Evolutionary conservation across 2,797 vertebrate genomes (phyloP).

Genomic region (Melanotaenia trifasciata): DNA sequence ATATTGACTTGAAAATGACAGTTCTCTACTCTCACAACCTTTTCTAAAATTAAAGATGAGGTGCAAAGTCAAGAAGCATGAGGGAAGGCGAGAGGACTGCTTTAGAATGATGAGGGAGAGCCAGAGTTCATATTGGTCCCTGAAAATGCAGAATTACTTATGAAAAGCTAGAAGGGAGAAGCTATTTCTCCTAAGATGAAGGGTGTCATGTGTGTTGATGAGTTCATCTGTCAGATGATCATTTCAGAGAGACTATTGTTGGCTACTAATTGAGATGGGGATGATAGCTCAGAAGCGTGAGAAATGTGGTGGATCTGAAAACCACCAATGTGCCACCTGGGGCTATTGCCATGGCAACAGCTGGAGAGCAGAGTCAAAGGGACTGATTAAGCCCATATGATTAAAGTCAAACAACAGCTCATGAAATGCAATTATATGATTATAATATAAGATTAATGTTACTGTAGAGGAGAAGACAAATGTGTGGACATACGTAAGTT

Average conservation of each 20-base stretch:
- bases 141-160: constrained; percentile 40
- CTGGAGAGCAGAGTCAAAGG: constrained; percentile 29
- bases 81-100: constrained; percentile 5
- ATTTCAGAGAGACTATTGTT: constrained; percentile 57
- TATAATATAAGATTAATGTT: constrained; percentile 1
- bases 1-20: neutral
- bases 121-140: constrained; percentile 12
- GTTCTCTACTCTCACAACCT: constrained; percentile 3
- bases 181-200: constrained; percentile 14
- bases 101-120: neutral
- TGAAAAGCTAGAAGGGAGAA: constrained; percentile 26
- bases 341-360: constrained; percentile 60
- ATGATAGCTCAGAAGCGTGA: constrained; percentile 46
- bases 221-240: constrained; percentile 31
- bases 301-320: constrained; percentile 39
- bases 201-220: constrained; percentile 33
- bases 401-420: constrained; percentile 28
- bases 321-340: constrained; percentile 35
- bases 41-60: constrained; percentile 1
- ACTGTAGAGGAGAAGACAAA: constrained; percentile 1
- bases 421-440: constrained; percentile 21
- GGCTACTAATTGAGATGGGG: constrained; percentile 65
- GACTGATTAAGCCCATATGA: constrained; percentile 34
- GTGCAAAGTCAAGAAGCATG: constrained; percentile 10
- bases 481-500: neutral